Percentiles rank a stretch among this genome's conserved stretches.
Conservation (phyloP, 1,140 invertebrate genomes). For the Heliothis virescens region DNA sequence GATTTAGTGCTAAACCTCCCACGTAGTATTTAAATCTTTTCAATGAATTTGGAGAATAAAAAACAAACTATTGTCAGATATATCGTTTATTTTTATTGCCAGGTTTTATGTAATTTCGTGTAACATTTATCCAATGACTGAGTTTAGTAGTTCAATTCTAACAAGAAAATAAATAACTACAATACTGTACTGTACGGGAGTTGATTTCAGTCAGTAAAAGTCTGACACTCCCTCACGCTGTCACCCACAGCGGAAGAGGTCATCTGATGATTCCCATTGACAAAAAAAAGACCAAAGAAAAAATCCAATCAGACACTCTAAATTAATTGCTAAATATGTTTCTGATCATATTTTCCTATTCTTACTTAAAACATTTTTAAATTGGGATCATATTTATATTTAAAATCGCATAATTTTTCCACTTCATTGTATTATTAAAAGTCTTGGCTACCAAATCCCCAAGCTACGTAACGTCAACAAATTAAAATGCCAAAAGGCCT, state of each 20-base stretch:
- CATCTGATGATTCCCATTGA: too few relatives aligned
- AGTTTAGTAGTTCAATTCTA: too few relatives aligned
- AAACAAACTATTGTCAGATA: slow-evolving; percentile 12
- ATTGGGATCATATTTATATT: too few relatives aligned
- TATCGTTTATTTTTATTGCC: neutral
- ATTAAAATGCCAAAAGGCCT: neutral
- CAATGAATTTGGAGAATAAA: neutral
- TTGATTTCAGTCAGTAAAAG: too few relatives aligned
- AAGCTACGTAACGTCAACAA: neutral
- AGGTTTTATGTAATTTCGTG: neutral
- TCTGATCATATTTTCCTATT: neutral
- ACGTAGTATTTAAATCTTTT: neutral
- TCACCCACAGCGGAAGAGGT: too few relatives aligned
- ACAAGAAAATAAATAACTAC: too few relatives aligned
- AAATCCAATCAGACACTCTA: neutral
- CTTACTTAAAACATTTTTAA: neutral
- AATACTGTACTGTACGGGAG: too few relatives aligned
- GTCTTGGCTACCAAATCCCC: neutral
- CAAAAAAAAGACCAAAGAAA: neutral
- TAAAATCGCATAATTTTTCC: too few relatives aligned
- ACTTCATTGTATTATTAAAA: too few relatives aligned
- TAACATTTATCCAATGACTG: too few relatives aligned
- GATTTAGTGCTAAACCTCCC: neutral
- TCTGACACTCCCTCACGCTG: too few relatives aligned
- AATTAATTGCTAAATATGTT: neutral